Conservation (phyloP, 2,888 invertebrate species). For the Priocnemis perturbator region DNA sequence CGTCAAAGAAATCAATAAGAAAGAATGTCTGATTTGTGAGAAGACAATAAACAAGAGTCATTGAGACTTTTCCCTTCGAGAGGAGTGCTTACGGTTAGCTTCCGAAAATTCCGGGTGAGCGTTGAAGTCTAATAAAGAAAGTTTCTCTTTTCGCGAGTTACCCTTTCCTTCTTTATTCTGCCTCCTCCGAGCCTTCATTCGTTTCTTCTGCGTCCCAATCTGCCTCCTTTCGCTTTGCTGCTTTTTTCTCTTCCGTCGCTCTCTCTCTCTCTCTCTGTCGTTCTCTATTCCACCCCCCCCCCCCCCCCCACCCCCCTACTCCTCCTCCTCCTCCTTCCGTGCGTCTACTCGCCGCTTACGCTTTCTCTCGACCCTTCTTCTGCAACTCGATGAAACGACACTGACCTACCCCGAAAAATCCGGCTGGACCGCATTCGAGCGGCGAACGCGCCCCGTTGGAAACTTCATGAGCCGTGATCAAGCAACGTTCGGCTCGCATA, state of each 20-base stretch:
- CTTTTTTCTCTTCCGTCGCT: too few species aligned
- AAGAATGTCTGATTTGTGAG: too few species aligned
- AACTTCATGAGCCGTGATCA: constrained; percentile 11
- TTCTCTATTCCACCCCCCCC: not conserved
- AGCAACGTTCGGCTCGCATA: not conserved
- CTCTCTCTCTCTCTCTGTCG: not conserved
- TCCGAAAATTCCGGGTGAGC: too few species aligned
- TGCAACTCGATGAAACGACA: constrained; percentile 18
- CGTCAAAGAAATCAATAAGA: too few species aligned
- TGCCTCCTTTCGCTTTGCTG: not conserved
- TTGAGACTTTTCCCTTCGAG: too few species aligned
- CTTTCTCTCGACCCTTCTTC: too few species aligned
- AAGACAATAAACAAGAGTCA: too few species aligned
- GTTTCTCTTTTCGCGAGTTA: not conserved
- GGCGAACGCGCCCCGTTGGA: not conserved
- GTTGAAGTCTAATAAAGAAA: too few species aligned
- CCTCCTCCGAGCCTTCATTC: not conserved
- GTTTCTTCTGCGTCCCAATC: not conserved
- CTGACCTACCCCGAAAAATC: constrained; percentile 54
- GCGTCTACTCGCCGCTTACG: too few species aligned
- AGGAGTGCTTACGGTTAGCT: too few species aligned
- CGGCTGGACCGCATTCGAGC: constrained; percentile 19
- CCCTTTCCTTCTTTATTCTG: not conserved
- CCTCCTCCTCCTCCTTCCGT: not conserved
- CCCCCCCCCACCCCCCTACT: too few species aligned